Evolutionary conservation across 2,797 vertebrate genomes (phyloP).

Genomic region (Peromyscus nudipes): DNA sequence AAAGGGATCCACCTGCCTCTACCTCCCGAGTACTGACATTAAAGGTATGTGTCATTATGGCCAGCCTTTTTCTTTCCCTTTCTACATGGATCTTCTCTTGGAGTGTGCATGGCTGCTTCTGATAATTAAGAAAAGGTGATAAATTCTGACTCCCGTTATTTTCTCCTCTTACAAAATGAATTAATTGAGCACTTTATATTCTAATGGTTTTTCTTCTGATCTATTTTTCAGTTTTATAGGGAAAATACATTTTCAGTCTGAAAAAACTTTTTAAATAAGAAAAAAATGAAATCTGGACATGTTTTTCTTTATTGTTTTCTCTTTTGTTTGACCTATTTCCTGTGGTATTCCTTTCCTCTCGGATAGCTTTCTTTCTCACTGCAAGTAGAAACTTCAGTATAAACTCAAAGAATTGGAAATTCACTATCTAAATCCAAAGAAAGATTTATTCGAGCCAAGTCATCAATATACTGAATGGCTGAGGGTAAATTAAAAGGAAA

Average conservation of each 20-base stretch:
- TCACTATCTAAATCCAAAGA: neutral
- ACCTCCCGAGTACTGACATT: neutral
- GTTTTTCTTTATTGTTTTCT: neutral
- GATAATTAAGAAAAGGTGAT: neutral
- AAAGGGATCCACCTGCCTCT: neutral
- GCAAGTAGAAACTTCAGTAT: conserved; percentile 59
- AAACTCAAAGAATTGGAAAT: conserved; percentile 44
- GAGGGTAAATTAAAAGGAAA: conserved; percentile 48
- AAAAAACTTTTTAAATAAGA: neutral
- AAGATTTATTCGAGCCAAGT: neutral
- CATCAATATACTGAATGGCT: neutral
- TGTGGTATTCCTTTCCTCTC: neutral
- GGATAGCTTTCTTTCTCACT: neutral
- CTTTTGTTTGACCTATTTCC: neutral
- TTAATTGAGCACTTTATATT: neutral
- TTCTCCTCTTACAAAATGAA: neutral
- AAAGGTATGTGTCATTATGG: neutral
- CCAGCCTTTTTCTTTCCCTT: neutral
- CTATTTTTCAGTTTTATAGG: neutral
- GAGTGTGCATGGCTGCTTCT: neutral
- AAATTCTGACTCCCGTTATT: neutral
- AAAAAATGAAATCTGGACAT: neutral
- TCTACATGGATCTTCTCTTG: neutral
- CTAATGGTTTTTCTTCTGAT: neutral
- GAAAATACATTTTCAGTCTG: neutral